These are phyloP conservation scores for Palythoa heliodiscus DNA, from an alignment of 92 coral and sea anemone species.

Conservation along the genomic window DNA sequence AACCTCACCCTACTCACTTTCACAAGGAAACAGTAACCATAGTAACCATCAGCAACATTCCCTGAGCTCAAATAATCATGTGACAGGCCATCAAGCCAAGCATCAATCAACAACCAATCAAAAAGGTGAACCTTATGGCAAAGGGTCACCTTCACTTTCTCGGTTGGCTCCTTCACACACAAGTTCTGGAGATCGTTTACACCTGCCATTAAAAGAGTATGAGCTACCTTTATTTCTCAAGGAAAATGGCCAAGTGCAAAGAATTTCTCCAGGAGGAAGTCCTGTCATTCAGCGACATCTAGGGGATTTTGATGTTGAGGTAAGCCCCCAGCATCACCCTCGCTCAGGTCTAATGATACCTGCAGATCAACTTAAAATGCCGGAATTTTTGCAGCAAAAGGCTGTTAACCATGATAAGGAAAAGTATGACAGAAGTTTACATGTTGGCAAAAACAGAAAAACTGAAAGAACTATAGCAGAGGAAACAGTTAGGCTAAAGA, in stretches of 20 bases:
- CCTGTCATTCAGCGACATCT: conserved; percentile 71
- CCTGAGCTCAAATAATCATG: background rate
- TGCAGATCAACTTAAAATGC: conserved; percentile 68
- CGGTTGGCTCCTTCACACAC: background rate
- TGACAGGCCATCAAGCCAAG: background rate
- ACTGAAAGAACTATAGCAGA: background rate
- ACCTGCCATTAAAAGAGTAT: conserved; percentile 71
- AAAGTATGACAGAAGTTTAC: background rate
- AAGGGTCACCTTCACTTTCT: background rate
- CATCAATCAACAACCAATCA: background rate
- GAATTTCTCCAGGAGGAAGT: conserved; percentile 41
- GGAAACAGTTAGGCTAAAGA: conserved; percentile 37
- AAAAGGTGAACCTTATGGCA: background rate
- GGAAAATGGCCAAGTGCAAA: conserved; percentile 53
- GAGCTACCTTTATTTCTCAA: conserved; percentile 81
- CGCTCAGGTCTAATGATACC: conserved; percentile 71
- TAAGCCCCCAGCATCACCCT: conserved; percentile 41
- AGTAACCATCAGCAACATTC: conserved; percentile 15
- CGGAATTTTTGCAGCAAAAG: conserved; percentile 65
- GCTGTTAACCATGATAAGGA: background rate
- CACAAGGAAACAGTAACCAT: conserved; percentile 1
- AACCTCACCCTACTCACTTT: background rate
- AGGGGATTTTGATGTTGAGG: conserved; percentile 66
- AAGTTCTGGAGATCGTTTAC: conserved; percentile 19
- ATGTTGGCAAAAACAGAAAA: background rate